phyloP scores from a whole-genome alignment of 2,113 vertebrate genomes.

The Podarcis raffonei region DNA sequence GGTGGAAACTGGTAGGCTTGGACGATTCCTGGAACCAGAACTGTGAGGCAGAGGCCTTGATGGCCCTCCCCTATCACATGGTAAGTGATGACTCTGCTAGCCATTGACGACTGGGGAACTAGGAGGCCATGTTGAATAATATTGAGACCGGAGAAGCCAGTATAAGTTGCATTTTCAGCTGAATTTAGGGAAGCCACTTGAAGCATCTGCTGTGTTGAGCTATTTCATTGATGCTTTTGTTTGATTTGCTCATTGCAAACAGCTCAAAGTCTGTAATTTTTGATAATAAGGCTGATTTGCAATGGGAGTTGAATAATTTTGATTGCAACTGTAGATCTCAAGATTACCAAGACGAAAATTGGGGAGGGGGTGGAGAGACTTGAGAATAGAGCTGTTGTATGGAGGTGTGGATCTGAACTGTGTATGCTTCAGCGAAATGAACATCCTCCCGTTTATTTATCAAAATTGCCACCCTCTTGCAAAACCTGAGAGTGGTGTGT shows the following conservation, averaged over 20 bases:
- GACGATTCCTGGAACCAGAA: slow-evolving; percentile 71
- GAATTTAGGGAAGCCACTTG: too few relatives aligned
- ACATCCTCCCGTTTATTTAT: not conserved
- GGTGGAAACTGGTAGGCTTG: slow-evolving; percentile 81
- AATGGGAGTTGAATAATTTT: too few relatives aligned
- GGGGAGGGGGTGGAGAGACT: not conserved
- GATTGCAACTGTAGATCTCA: not conserved
- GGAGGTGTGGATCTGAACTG: not conserved
- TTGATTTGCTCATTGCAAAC: too few relatives aligned
- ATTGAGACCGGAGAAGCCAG: too few relatives aligned
- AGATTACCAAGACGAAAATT: not conserved
- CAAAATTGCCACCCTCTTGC: too few relatives aligned
- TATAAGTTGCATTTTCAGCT: too few relatives aligned
- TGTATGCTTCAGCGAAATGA: not conserved
- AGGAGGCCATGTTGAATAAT: too few relatives aligned
- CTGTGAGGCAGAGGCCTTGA: slow-evolving; percentile 76
- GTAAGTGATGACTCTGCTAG: slow-evolving; percentile 61
- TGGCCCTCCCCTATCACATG: slow-evolving; percentile 80
- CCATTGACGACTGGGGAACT: fast-evolving
- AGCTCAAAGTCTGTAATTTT: too few relatives aligned
- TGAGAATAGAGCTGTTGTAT: not conserved
- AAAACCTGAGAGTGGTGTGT: too few relatives aligned
- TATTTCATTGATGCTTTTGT: too few relatives aligned
- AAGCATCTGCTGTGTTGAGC: too few relatives aligned
- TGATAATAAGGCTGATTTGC: too few relatives aligned